Evolutionary conservation across 2,113 vertebrate genomes (phyloP).

Genomic region (Poeciliopsis turrubarensis): DNA sequence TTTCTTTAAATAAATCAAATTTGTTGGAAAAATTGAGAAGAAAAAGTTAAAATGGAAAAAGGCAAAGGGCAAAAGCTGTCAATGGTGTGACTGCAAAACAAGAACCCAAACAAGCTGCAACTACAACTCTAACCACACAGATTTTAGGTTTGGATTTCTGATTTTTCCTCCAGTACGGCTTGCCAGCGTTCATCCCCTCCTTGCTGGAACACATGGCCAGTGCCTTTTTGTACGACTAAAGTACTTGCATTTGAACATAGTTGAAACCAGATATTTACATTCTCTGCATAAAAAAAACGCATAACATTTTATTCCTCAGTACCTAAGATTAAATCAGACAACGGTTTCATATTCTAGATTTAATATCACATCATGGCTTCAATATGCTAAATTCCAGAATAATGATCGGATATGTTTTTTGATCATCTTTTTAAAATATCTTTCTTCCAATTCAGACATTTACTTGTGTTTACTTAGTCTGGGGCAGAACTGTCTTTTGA

Average conservation of each 20-base stretch:
- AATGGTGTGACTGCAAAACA: background rate
- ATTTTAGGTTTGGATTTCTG: background rate
- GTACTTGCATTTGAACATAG: constrained; percentile 19
- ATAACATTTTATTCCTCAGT: too few relatives aligned
- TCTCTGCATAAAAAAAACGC: background rate
- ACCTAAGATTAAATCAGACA: too few relatives aligned
- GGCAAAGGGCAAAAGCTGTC: background rate
- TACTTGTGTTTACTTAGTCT: too few relatives aligned
- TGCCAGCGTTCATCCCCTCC: constrained; percentile 18
- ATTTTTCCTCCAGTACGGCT: background rate
- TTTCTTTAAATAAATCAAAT: constrained; percentile 51
- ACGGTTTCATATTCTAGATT: too few relatives aligned
- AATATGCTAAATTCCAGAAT: too few relatives aligned
- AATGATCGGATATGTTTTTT: too few relatives aligned
- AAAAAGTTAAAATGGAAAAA: constrained; percentile 10
- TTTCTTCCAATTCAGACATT: too few relatives aligned
- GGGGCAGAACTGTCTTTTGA: too few relatives aligned
- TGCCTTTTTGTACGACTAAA: constrained; percentile 24
- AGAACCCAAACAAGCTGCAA: background rate
- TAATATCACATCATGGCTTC: too few relatives aligned
- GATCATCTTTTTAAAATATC: too few relatives aligned
- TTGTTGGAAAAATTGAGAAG: constrained; percentile 41
- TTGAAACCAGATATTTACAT: background rate
- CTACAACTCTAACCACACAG: background rate
- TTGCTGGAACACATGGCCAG: constrained; percentile 20